Evolutionary conservation across 1,140 invertebrate species (phyloP), one percentile per base, ranked within the genome.

Genomic region (Eupristina koningsbergeri): DNA sequence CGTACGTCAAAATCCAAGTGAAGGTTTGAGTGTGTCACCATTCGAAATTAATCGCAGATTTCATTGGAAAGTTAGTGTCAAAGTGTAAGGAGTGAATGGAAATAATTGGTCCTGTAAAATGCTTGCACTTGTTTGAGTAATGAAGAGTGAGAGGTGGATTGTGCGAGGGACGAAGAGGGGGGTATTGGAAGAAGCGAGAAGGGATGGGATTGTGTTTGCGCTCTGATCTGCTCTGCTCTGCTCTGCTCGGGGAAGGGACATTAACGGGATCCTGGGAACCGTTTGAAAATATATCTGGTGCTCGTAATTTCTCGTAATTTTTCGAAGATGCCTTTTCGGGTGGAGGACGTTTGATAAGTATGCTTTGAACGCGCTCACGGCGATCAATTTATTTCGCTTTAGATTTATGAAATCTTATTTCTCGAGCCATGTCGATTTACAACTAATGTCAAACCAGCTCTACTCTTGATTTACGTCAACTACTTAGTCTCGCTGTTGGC

Each of bases 341-440:
- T 34, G 29, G 64, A 9, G 9, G 34, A 71, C 34, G 19, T 79
- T 63, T 79, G 26, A 80, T 71, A 80, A 80, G 64, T 71, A 73
- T 80, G 34, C 45, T 29, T 8, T 36, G 29, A 34, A 58, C 6
- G 29, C 15, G 29, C 47, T 36, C 5, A 13, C n/a, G 9, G 15
- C n/a, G 53, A 81, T 81, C 58, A 75, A 81, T 75, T 81, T 75
- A 81, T 47, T 63, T 31, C 15, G 53, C 45, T 53, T 45, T 31
- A 39, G 61, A 82, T 82, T 76, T 67, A 82, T 75, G 29, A 76
- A 82, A 82, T 82, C 61, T 82, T 67, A 53, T 47, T 34, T 75
- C 58, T 73, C 19, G 34, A 41, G 13, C 3, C 78, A 17, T 26
- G 61, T 64, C 80, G 41, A 82, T 82, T 76, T 82, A 76, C 73